These are phyloP conservation scores for Melipona quadrifasciata DNA, from an alignment of 1,140 invertebrate species.

Conservation along the genomic window DNA sequence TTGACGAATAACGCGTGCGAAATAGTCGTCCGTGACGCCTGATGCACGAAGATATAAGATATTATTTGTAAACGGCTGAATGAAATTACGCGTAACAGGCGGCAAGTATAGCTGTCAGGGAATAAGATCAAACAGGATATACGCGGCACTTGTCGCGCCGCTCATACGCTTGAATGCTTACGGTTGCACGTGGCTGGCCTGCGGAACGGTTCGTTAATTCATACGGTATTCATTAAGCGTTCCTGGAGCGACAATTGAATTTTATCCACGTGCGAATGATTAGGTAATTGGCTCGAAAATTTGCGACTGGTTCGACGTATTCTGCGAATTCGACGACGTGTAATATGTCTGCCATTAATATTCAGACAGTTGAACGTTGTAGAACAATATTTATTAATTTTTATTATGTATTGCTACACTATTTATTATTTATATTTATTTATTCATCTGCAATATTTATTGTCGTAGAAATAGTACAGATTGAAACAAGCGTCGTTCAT, in stretches of 20 bases:
- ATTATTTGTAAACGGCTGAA: conserved; percentile 18
- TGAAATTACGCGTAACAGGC: conserved; percentile 5
- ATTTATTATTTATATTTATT: too few species aligned
- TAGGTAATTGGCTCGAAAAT: too few species aligned
- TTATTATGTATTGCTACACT: too few species aligned
- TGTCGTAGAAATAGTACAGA: too few species aligned
- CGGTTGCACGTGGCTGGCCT: too few species aligned
- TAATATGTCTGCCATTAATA: neutral
- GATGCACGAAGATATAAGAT: neutral
- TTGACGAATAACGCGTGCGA: conserved; percentile 9
- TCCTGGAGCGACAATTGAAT: neutral
- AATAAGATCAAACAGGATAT: conserved; percentile 24
- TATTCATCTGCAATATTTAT: too few species aligned
- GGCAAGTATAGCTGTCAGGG: conserved; percentile 8
- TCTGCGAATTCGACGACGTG: neutral
- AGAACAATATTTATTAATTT: too few species aligned
- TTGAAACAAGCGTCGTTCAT: too few species aligned
- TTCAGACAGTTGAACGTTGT: too few species aligned
- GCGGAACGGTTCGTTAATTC: too few species aligned
- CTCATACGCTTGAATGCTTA: conserved; percentile 2
- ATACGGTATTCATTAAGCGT: conserved; percentile 2
- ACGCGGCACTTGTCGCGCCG: conserved; percentile 9
- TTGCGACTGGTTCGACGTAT: neutral
- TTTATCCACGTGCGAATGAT: neutral
- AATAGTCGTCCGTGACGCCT: neutral